Evolutionary conservation across 53 echinoderm and acorn worm species (phyloP).

Genomic region (Apostichopus leukothele): DNA sequence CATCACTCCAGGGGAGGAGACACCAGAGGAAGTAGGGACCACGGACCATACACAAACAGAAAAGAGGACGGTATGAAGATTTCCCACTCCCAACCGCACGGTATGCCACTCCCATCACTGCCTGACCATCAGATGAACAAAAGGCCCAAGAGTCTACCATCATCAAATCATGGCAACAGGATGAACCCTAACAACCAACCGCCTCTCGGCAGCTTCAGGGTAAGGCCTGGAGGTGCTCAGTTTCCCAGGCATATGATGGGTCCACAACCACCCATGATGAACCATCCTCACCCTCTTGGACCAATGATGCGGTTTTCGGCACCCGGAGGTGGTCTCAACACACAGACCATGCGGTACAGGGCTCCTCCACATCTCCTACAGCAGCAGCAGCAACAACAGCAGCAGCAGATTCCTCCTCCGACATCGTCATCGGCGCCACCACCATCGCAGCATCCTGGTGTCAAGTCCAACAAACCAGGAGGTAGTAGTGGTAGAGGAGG

Average conservation of each 20-base stretch:
- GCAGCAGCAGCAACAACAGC: neutral
- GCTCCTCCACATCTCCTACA: conserved; percentile 16
- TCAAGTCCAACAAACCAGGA: neutral
- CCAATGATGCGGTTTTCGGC: conserved; percentile 39
- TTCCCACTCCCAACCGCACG: neutral
- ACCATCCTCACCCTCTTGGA: conserved; percentile 39
- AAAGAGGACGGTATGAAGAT: neutral
- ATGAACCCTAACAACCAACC: conserved; percentile 37
- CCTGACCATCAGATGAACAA: conserved; percentile 11
- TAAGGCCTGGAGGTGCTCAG: conserved; percentile 17
- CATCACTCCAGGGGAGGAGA: neutral
- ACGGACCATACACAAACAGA: neutral
- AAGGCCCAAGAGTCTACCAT: conserved; percentile 38
- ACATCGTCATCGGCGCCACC: neutral
- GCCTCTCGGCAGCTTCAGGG: conserved; percentile 36
- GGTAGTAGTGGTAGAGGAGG: neutral
- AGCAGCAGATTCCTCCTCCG: neutral
- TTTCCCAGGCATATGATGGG: conserved; percentile 37
- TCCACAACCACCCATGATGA: conserved; percentile 17
- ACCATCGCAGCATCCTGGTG: neutral
- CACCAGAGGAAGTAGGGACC: neutral
- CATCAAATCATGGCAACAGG: neutral
- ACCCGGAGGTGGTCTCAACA: conserved; percentile 15
- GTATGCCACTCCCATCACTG: neutral
- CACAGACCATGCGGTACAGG: conserved; percentile 25